Evolutionary conservation across 2,888 invertebrate species (phyloP), one percentile per base, ranked within the genome.

Genomic region (Phyllotreta striolata): DNA sequence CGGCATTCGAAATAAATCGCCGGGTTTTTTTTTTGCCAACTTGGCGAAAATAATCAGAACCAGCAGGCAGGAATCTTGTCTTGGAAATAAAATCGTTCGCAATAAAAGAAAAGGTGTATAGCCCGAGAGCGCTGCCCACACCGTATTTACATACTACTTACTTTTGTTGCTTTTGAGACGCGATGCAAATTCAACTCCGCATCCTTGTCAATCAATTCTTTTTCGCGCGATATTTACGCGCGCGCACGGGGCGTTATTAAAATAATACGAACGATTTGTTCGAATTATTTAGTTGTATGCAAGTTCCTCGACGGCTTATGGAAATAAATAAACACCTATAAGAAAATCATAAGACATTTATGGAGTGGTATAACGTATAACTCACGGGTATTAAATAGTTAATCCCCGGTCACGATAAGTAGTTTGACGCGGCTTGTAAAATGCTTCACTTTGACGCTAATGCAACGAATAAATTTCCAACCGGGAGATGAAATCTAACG

Each of bases 11-110:
- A 70, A 74, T 73, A 74, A 72, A 74, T 72, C 69, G 72, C 67
- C 24, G 24, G 24, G 40, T 44, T 65, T 71, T 73, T 59, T n/a
- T 73, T 73, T 73, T 69, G 71, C 4, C 24, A 24, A 24, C 24
- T 24, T 70, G 52, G 72, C 67, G 69, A 73, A 74, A 74, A 72
- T 74, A 74, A 74, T 73, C 73, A 71, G 68, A 72, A 74, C 70
- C 74, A 72, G 71, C 74, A 71, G 73, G 71, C 69, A 72, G 66
- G 71, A 72, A 70, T 73, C 70, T 65, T 64, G 71, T 68, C 72
- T 67, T 68, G 69, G 67, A 69, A 74, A 72, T 74, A 72, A 73
- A 74, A 74, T 74, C 70, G 64, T 46, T 65, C 24, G 66, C 68
- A 70, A 71, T 69, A 70, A 69, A 70, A 72, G 65, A 66, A 67